phyloP scores from a whole-genome alignment of 1,140 invertebrate genomes.

The Camponotus vicinus region DNA sequence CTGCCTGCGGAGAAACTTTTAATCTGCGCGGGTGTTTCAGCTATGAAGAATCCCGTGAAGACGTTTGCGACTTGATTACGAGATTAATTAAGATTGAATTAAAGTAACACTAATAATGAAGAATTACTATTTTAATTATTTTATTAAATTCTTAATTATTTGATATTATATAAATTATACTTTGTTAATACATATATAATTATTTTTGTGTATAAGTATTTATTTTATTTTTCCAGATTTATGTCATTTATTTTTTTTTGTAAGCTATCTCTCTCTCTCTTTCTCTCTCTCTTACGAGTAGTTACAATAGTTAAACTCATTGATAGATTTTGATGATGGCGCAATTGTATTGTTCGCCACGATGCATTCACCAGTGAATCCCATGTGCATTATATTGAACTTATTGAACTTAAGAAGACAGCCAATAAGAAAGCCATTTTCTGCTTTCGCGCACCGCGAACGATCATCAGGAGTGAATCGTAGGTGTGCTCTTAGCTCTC shows the following conservation, averaged over 20 bases:
- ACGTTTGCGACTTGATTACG: constrained; percentile 53
- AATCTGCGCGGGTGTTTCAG: constrained; percentile 48
- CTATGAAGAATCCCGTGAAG: constrained; percentile 41
- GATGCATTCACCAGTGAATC: not conserved
- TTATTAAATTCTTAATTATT: not conserved
- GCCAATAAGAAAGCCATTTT: constrained; percentile 35
- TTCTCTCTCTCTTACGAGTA: not conserved
- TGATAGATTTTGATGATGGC: not conserved
- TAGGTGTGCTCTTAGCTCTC: constrained; percentile 18
- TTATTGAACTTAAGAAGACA: constrained; percentile 17
- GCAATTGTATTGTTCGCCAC: constrained; percentile 20
- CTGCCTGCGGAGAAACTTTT: constrained; percentile 47
- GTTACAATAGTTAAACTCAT: constrained; percentile 6
- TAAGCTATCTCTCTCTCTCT: not conserved
- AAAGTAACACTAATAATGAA: constrained; percentile 30
- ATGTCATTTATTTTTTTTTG: too few relatives aligned
- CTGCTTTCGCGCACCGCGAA: constrained; percentile 3
- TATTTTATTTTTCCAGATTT: not conserved
- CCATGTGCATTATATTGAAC: not conserved
- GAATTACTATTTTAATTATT: constrained; percentile 3
- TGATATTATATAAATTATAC: not conserved
- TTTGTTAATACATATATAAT: not conserved
- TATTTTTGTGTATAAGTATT: not conserved
- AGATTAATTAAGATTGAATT: constrained; percentile 59
- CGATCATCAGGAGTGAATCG: constrained; percentile 27